Conservation (phyloP, 2,113 vertebrate genomes). For the Leucosticte australis region DNA sequence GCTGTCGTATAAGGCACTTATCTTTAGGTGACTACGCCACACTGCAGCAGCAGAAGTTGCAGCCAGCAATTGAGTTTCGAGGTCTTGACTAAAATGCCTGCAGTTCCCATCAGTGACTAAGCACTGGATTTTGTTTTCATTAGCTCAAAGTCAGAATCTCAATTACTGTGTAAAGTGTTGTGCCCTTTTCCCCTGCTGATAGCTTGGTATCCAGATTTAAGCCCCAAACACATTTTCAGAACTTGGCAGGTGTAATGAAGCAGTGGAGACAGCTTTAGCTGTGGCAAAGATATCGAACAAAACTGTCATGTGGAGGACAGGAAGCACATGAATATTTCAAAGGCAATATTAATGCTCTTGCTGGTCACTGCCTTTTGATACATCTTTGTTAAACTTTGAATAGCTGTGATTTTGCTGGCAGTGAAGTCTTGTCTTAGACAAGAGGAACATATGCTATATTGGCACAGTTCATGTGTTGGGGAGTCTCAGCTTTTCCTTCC, state of each 20-base stretch:
- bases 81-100: not conserved
- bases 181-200: not conserved
- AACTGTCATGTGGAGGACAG: not conserved
- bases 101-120: not conserved
- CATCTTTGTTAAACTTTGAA: slow-evolving; percentile 34
- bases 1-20: not conserved
- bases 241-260: not conserved
- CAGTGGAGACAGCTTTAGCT: not conserved
- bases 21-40: not conserved
- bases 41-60: not conserved
- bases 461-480: not conserved
- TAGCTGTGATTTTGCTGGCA: slow-evolving; percentile 33
- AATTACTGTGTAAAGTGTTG: not conserved
- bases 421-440: not conserved
- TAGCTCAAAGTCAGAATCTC: not conserved
- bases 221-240: not conserved
- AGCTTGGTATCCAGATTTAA: not conserved
- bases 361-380: slow-evolving; percentile 15
- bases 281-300: not conserved
- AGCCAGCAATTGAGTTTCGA: not conserved
- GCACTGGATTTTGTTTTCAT: not conserved
- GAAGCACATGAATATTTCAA: not conserved
- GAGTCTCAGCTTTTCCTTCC: not conserved
- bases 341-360: not conserved
- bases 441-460: not conserved